Evolutionary conservation across 2,888 invertebrate species (phyloP), one percentile per base, ranked within the genome.

Genomic region (Spialia ferax): DNA sequence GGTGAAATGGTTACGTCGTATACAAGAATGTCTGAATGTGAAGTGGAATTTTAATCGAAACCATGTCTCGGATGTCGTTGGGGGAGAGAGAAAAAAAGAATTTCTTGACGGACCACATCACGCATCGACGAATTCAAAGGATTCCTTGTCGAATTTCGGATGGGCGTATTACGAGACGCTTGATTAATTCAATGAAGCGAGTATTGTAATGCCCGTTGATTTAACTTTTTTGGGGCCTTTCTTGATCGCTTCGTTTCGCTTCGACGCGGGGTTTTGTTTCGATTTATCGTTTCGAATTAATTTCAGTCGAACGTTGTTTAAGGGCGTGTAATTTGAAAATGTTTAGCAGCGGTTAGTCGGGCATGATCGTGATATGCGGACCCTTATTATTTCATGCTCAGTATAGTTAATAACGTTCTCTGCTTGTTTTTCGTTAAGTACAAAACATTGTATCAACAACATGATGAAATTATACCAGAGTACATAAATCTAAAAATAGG

Each of bases 21-120:
- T 26, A 61, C 29, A 45, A 61, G 20, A 85, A 85, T 79, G 80
- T 81, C 78, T 75, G 79, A 77, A 77, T 74, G 76, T 79, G 75
- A 77, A 76, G 74, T 81, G 82, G 85, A 89, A 88, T 88, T 82
- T 86, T 85, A 87, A 88, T 83, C 83, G 84, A 79, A 79, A 78
- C 70, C 78, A 80, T 80, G 83, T 75, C 76, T 85, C 77, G 79
- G 84, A 84, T 82, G 78, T 79, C 69, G 71, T 70, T 71, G 77
- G 70, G 70, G 18, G 45, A 45, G 7, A 80, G 78, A 83, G 82
- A 79, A 77, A 32, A 77, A 73, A 73, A 71, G 70, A 62, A 76
- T 73, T 75, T 77, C 78, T 78, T 74, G 74, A 73, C 78, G 76
- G 77, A 73, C 74, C 73, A 42, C 69, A 69, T 79, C 79, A 78